Percentiles rank a stretch among this genome's conserved stretches.
Evolutionary conservation across 2,797 vertebrate species (phyloP).

Genomic region (Limosa lapponica): DNA sequence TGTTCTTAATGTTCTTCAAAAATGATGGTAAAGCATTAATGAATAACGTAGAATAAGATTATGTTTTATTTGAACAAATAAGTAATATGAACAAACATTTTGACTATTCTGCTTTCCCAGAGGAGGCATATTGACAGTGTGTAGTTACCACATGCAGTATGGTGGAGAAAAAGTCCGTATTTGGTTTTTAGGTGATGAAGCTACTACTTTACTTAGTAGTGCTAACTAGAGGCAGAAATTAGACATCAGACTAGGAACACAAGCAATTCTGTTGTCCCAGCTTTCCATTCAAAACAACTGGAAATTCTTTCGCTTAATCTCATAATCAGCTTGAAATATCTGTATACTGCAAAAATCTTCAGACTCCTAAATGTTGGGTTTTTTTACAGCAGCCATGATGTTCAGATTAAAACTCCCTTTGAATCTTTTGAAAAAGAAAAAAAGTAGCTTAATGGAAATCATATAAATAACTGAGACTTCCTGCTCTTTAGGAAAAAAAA

Average conservation of each 20-base stretch:
- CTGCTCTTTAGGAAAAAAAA: neutral
- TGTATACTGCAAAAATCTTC: neutral
- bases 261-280: neutral
- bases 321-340: slow-evolving; percentile 1
- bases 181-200: neutral
- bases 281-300: neutral
- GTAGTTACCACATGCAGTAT: neutral
- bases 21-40: neutral
- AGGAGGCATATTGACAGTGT: neutral
- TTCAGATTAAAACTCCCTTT: neutral
- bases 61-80: slow-evolving; percentile 3
- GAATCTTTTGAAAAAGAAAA: neutral
- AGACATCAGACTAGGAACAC: neutral
- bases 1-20: neutral
- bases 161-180: neutral
- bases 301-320: slow-evolving; percentile 21
- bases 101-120: neutral
- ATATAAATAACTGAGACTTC: neutral
- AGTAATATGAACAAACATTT: slow-evolving; percentile 6
- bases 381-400: neutral
- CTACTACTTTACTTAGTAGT: neutral
- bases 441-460: neutral
- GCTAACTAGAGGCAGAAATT: slow-evolving; percentile 8
- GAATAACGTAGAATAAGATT: neutral
- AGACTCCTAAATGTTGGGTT: neutral